A percentile compares a stretch with the other conserved stretches of the same genome.
phyloP scores from a whole-genome alignment of 2,113 vertebrate species.

The Pygathrix nemaeus region DNA sequence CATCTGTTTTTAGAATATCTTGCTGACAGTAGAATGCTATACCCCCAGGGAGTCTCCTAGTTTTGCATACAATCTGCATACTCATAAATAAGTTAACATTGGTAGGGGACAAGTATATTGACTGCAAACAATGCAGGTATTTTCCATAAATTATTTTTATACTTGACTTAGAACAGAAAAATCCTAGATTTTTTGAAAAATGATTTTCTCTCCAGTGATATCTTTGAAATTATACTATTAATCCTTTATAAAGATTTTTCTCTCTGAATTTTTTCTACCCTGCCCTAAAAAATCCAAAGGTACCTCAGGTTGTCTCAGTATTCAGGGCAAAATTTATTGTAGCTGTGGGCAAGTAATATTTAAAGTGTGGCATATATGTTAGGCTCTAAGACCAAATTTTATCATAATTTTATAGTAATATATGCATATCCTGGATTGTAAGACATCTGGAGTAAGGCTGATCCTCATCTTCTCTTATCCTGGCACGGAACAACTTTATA shows the following conservation, averaged over 20 bases:
- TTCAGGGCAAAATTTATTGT: conserved; percentile 21
- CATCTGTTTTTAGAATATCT: conserved; percentile 79
- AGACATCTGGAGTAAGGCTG: neutral
- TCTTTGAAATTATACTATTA: conserved; percentile 35
- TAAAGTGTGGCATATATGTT: neutral
- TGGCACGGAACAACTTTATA: conserved; percentile 3
- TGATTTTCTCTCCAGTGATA: neutral
- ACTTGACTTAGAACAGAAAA: conserved; percentile 29
- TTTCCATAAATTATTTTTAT: conserved; percentile 34
- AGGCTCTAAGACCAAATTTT: neutral
- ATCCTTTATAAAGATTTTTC: conserved; percentile 20
- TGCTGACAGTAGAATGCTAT: conserved; percentile 74
- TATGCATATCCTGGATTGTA: neutral
- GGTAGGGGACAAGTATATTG: neutral
- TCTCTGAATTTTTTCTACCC: neutral
- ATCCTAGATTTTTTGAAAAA: conserved; percentile 32
- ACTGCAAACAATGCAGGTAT: conserved; percentile 46
- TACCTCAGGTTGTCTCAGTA: conserved; percentile 31
- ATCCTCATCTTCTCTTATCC: neutral
- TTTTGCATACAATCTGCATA: conserved; percentile 75
- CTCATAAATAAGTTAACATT: conserved; percentile 74
- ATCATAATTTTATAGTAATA: neutral
- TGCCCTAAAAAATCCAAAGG: conserved; percentile 39
- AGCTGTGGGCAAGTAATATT: neutral
- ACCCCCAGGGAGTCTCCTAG: conserved; percentile 62